These are phyloP conservation scores for Scolopax mira DNA, from an alignment of 2,113 vertebrate species.

Conservation along the genomic window DNA sequence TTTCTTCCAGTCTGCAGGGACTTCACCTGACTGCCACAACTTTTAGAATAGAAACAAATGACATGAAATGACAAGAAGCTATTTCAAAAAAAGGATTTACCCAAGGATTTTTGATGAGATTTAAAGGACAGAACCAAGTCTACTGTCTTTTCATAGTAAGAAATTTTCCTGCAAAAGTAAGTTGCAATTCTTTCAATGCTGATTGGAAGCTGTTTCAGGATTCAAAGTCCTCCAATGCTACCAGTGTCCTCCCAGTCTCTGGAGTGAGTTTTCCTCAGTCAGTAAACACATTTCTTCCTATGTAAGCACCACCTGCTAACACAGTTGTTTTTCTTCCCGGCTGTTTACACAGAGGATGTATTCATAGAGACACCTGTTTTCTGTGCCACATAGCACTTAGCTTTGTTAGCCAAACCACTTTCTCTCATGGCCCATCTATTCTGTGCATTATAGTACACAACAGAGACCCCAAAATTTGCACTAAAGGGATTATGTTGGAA, in stretches of 20 bases:
- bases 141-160: not conserved
- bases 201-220: not conserved
- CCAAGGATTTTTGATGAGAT: not conserved
- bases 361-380: not conserved
- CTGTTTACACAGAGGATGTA: accelerated
- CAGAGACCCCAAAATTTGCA: not conserved
- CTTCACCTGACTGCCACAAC: too few relatives aligned
- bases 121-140: not conserved
- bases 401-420: not conserved
- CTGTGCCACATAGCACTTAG: accelerated
- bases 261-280: not conserved
- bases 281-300: not conserved
- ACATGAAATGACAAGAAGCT: accelerated
- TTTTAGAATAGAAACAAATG: not conserved
- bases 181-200: not conserved
- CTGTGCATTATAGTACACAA: not conserved
- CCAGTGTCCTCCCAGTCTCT: not conserved
- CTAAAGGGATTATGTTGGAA: not conserved
- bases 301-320: not conserved
- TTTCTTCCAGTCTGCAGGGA: too few relatives aligned
- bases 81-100: not conserved
- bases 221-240: not conserved
- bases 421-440: not conserved
- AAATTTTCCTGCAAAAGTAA: not conserved
- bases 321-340: not conserved